Percentiles rank a stretch among this genome's conserved stretches.
These are phyloP conservation scores for Miltochrista miniata DNA, from an alignment of 2,888 invertebrate genomes.

Conservation along the genomic window DNA sequence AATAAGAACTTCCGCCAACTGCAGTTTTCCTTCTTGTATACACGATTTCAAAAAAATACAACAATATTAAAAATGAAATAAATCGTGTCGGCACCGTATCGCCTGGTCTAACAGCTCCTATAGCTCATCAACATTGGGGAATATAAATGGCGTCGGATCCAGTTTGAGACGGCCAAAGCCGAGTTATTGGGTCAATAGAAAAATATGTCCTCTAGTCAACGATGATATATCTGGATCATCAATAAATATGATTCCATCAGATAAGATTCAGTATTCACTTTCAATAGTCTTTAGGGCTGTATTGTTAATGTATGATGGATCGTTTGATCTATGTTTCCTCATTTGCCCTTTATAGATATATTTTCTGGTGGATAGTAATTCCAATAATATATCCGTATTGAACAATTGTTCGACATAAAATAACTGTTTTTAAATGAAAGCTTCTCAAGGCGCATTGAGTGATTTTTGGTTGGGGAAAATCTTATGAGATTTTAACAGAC, in stretches of 20 bases:
- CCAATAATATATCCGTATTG: no score
- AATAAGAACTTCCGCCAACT: no score
- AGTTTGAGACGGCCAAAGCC: slow-evolving; percentile 23
- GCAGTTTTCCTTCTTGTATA: no score
- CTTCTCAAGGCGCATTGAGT: no score
- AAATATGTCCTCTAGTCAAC: slow-evolving; percentile 42
- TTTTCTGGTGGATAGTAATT: neutral
- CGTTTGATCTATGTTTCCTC: neutral
- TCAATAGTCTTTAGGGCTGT: neutral
- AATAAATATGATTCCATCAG: slow-evolving; percentile 14
- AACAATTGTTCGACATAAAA: no score
- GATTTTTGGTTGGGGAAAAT: no score
- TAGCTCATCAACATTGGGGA: slow-evolving; percentile 32
- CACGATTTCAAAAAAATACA: neutral
- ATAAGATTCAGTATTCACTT: slow-evolving; percentile 15
- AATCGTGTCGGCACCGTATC: neutral
- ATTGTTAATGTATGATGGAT: neutral
- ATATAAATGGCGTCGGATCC: slow-evolving; percentile 19
- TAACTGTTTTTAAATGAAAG: no score
- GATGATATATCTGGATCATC: slow-evolving; percentile 25
- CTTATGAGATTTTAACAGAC: no score
- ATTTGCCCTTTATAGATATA: neutral
- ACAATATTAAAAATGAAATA: neutral
- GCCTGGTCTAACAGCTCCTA: slow-evolving; percentile 11
- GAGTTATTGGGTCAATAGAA: slow-evolving; percentile 46